Base-by-base conservation (phyloP, 2,113 vertebrate species). In the Bolborhynchus lineola region DNA sequence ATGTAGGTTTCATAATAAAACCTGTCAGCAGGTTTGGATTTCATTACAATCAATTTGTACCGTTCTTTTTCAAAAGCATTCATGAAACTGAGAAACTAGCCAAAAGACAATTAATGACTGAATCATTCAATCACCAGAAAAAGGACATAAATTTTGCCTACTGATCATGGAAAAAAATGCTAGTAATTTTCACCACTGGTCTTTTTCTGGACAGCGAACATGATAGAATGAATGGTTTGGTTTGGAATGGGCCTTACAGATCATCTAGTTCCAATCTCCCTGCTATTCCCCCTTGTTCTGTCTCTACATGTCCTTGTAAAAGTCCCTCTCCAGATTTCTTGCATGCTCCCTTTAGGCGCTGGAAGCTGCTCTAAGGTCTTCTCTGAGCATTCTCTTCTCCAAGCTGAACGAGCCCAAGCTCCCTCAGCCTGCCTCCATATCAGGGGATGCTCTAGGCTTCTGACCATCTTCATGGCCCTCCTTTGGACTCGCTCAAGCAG, bases 1-100 rank as follows among this genome's bases (percentile, higher is more conserved):
- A 80, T 47, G 37, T 41, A 85, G 49, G n/a, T 52, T 93, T 82
- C 37, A 31, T 88, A 92, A 84, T 91, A 72, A 93, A 90, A 92
- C 52, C 62, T 96, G 86, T 93, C 89, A 94, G 33, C 77, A 79
- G 74, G 35, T 62, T 96, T 89, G 52, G 62, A 72, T 93, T 91
- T 82, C 44, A 42, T 88, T 72, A 26, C 67, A 76, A 91, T 81
- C 23, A 55, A 78, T 89, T 91, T 78, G 50, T 60, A 52, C 17
- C 16, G 24, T 70, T 69, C 25, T 80, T 88, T 85, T 82, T 53
- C 11, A 87, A 93, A 92, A 72, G 47, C 24, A 31, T 15, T 16
- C 49, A 39, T 26, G 31, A 65, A 79, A 74, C 18, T 11, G 47
- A 92, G 49, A 29, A 85, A 57, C 18, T 57, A 65, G 57, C 47